Evolutionary conservation across 2,797 vertebrate species (phyloP).

Genomic region (Naso thynnoides): DNA sequence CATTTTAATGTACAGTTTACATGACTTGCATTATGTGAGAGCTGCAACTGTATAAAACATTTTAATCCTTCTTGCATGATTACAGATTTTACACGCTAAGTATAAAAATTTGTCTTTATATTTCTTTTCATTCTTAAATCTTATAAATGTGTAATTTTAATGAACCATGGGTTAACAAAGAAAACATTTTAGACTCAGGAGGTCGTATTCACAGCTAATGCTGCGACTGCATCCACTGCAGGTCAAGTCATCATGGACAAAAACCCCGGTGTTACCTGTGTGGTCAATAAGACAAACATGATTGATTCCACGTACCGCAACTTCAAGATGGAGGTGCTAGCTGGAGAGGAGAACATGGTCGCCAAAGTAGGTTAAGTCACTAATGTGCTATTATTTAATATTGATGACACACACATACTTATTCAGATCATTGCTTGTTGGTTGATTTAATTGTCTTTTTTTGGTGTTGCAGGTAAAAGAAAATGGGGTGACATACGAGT

Average conservation of each 20-base stretch:
- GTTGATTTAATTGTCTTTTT: neutral
- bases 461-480: slow-evolving; percentile 90
- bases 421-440: neutral
- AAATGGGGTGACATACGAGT: slow-evolving; percentile 90
- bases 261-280: slow-evolving; percentile 93
- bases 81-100: neutral
- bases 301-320: slow-evolving; percentile 94
- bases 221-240: slow-evolving; percentile 61
- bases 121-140: neutral
- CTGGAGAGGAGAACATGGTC: slow-evolving; percentile 93
- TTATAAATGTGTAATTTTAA: neutral
- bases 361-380: slow-evolving; percentile 85
- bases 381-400: neutral
- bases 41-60: neutral
- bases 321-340: slow-evolving; percentile 96
- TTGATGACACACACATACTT: neutral
- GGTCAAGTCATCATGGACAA: slow-evolving; percentile 97
- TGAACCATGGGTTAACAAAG: neutral
- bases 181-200: no score
- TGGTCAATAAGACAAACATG: slow-evolving; percentile 93
- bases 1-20: neutral
- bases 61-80: neutral
- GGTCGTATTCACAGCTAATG: neutral
- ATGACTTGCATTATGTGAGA: neutral
- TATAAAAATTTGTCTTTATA: neutral